Evolutionary conservation across 2,888 invertebrate species (phyloP), one percentile per base, ranked within the genome.

Genomic region (Trachelus tabidus): DNA sequence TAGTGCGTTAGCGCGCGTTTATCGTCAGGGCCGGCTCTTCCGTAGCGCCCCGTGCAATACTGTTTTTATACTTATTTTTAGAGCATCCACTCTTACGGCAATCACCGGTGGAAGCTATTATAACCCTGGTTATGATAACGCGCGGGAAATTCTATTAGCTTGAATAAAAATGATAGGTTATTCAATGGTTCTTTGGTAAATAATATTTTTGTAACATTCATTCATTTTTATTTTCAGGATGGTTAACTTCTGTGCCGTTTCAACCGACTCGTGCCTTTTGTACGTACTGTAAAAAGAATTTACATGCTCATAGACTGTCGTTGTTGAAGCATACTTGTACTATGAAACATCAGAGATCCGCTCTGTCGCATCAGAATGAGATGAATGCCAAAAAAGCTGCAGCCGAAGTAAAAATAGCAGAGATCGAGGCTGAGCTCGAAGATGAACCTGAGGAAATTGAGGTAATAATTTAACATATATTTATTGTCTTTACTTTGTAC

Each of bases 321-420:
- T 89, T 94, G 69, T 83, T 94, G 71, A 94, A 94, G 82, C 94
- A 94, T 83, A 94, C 93, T 71, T 93, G 94, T 79, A 94, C 94
- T 0, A 92, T 93, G 85, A 92, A 93, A 79, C 94, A 94, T 87
- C 93, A 94, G 81, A 92, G 93, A 84, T 88, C 91, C 9, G 90
- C 90, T 31, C 80, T 89, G 34, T 73, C 85, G 76, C 83, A 89
- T 77, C 86, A 88, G 31, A 75, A 83, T 37, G 82, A 83, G 30
- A 78, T 81, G n/a, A 77, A 76, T 1, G 68, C 69, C 1, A 75
- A 77, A 4, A 82, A 84, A 73, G 75, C 68, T n/a, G 76, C 75
- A 6, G 35, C 73, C 11, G 73, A 35, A 4, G 81, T 76, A 34
- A 81, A 80, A 77, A 76, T 75, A 9, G 37, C 74, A 1, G 80